These are phyloP conservation scores for Novumbra hubbsi DNA, from an alignment of 2,797 vertebrate genomes.

Conservation along the genomic window DNA sequence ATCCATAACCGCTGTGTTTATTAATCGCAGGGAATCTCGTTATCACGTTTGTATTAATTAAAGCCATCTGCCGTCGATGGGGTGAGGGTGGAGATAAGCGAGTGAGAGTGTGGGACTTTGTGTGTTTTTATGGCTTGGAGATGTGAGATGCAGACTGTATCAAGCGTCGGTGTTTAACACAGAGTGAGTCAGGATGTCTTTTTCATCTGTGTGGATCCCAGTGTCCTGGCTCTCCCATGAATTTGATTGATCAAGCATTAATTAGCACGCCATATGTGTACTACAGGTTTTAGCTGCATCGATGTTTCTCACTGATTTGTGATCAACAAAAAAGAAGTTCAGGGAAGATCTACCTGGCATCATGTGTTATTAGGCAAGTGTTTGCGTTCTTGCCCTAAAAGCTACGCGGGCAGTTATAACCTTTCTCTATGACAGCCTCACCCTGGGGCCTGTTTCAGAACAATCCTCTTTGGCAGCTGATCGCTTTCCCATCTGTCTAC, in stretches of 20 bases:
- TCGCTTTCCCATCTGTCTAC: conserved; percentile 65
- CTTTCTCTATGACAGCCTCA: conserved; percentile 60
- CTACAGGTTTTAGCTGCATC: not conserved
- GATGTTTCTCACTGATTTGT: not conserved
- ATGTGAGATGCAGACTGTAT: not conserved
- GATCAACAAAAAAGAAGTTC: not conserved
- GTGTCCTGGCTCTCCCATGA: not conserved
- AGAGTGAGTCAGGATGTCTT: conserved; percentile 2
- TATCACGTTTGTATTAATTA: conserved; percentile 78
- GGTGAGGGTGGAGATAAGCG: conserved; percentile 41
- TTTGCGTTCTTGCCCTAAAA: conserved; percentile 31
- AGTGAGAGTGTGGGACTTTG: conserved; percentile 13
- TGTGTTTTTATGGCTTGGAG: not conserved
- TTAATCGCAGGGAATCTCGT: conserved; percentile 77
- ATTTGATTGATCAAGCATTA: not conserved
- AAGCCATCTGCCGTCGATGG: conserved; percentile 72
- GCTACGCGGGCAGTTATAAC: not conserved
- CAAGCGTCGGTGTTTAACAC: not conserved
- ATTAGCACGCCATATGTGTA: not conserved
- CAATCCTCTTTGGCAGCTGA: conserved; percentile 67
- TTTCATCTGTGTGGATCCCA: not conserved
- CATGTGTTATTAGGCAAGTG: not conserved
- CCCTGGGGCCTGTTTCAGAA: conserved; percentile 66
- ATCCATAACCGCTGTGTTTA: conserved; percentile 77
- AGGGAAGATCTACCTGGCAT: not conserved